Conservation (phyloP, 35 echinoderm and acorn worm species). For the Antedon bifida region DNA sequence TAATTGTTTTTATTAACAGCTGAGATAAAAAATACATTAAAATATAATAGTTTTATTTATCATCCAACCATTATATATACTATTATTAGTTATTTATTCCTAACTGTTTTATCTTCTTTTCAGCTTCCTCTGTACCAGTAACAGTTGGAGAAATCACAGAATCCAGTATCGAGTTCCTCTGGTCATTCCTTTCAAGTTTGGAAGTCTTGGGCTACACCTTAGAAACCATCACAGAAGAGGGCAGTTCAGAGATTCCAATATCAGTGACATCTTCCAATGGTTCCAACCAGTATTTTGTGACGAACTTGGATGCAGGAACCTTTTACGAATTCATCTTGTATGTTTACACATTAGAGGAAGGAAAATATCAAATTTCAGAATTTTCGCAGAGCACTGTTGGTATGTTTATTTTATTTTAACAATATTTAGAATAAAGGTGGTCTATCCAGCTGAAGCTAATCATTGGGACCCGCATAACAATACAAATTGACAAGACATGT, state of each 20-base stretch:
- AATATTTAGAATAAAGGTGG: too few relatives aligned
- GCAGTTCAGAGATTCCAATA: background rate
- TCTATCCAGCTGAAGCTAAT: too few relatives aligned
- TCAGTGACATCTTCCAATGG: background rate
- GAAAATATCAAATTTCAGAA: background rate
- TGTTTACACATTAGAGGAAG: background rate
- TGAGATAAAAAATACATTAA: too few relatives aligned
- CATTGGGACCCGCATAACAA: too few relatives aligned
- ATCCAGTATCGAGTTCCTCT: background rate
- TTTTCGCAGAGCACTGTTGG: background rate
- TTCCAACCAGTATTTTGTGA: background rate
- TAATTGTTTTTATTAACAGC: too few relatives aligned
- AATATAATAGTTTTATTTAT: too few relatives aligned
- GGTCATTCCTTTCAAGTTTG: background rate
- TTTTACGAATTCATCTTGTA: background rate
- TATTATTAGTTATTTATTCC: too few relatives aligned
- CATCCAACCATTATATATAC: too few relatives aligned
- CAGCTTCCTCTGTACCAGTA: background rate
- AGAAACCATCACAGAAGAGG: background rate
- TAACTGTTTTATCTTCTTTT: background rate
- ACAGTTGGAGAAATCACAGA: background rate
- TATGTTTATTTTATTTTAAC: background rate
- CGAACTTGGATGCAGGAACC: background rate
- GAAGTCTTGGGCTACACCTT: background rate
- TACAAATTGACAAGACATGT: too few relatives aligned